Conservation (phyloP, 2,888 invertebrate genomes). For the Drosophila atripex region DNA sequence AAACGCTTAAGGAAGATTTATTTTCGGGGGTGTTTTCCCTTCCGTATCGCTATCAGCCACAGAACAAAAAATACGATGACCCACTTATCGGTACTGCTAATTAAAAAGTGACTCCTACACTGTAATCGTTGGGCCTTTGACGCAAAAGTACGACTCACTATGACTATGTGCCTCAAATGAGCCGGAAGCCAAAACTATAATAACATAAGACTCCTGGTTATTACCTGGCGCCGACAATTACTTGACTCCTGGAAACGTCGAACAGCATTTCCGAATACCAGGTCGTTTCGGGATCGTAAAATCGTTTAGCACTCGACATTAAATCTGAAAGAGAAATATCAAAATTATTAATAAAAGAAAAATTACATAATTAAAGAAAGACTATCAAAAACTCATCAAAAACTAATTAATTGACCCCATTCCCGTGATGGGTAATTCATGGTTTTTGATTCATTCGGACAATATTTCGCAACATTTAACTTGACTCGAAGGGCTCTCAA, state of each 20-base stretch:
- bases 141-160: slow-evolving; percentile 39
- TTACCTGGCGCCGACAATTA: slow-evolving; percentile 95
- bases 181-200: slow-evolving; percentile 25
- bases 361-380: background rate
- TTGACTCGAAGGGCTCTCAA: slow-evolving; percentile 7
- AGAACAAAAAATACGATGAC: slow-evolving; percentile 25
- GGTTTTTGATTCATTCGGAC: background rate
- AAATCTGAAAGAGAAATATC: slow-evolving; percentile 86
- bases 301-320: slow-evolving; percentile 88
- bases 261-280: slow-evolving; percentile 93
- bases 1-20: slow-evolving; percentile 19
- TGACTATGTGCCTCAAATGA: slow-evolving; percentile 43
- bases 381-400: background rate
- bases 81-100: slow-evolving; percentile 42
- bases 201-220: slow-evolving; percentile 59
- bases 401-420: background rate
- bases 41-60: slow-evolving; percentile 11
- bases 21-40: slow-evolving; percentile 31
- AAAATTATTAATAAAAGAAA: slow-evolving; percentile 1
- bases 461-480: slow-evolving; percentile 8
- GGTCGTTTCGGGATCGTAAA: slow-evolving; percentile 89
- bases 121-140: slow-evolving; percentile 8
- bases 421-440: background rate
- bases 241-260: slow-evolving; percentile 93
- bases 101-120: slow-evolving; percentile 26